Conservation (phyloP, 2,888 invertebrate species). For the Acronicta leporina region DNA sequence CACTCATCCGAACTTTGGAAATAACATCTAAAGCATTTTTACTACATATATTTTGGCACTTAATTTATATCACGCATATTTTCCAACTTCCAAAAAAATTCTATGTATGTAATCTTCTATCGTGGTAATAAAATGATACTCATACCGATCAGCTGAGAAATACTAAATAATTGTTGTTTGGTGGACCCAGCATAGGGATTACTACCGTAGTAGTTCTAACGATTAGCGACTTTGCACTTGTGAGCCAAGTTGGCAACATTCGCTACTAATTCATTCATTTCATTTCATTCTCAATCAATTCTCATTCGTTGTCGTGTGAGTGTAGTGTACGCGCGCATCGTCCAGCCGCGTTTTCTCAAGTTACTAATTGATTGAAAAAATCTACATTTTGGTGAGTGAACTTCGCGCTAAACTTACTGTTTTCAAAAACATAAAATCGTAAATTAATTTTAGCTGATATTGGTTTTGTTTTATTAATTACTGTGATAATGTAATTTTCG, state of each 20-base stretch:
- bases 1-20: not conserved
- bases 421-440: conserved; percentile 52
- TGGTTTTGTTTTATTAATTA: not conserved
- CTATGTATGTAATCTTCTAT: too few species aligned
- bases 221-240: conserved; percentile 17
- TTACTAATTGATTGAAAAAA: conserved; percentile 49
- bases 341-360: conserved; percentile 26
- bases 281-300: conserved; percentile 1
- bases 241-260: conserved; percentile 38
- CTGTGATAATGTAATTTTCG: conserved; percentile 7
- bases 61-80: not conserved
- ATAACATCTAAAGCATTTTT: not conserved
- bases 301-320: conserved; percentile 52
- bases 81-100: not conserved
- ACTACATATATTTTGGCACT: too few species aligned
- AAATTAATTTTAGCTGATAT: conserved; percentile 46
- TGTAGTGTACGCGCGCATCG: conserved; percentile 45
- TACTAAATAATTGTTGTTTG: too few species aligned
- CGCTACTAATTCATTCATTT: conserved; percentile 23
- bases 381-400: conserved; percentile 54
- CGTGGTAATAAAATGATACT: too few species aligned
- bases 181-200: too few species aligned
- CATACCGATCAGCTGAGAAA: too few species aligned
- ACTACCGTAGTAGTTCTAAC: not conserved
- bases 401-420: conserved; percentile 44